Percentiles rank a stretch among this genome's conserved stretches.
phyloP scores from a whole-genome alignment of 2,113 vertebrate species.

The Thamnophis sirtalis region DNA sequence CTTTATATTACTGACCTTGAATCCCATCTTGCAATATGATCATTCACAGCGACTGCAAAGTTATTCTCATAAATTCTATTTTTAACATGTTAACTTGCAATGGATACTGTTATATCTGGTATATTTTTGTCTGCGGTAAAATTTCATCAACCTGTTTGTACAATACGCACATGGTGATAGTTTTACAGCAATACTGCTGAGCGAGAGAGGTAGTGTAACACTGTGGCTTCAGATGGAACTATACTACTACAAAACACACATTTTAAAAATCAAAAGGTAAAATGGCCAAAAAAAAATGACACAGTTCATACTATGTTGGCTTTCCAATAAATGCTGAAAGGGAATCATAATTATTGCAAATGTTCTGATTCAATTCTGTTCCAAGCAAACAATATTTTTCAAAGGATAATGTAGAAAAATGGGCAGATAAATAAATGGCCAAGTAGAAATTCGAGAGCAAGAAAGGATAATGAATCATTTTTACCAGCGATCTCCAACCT shows the following conservation, averaged over 20 bases:
- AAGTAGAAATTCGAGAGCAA: background rate
- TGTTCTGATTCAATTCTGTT: background rate
- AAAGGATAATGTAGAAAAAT: background rate
- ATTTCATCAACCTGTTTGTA: conserved; percentile 58
- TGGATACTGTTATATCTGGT: conserved; percentile 59
- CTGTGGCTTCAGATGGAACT: conserved; percentile 50
- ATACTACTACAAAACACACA: conserved; percentile 49
- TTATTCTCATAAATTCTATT: conserved; percentile 62
- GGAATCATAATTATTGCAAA: conserved; percentile 43
- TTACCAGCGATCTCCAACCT: background rate
- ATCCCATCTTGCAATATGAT: conserved; percentile 53
- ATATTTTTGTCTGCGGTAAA: conserved; percentile 64
- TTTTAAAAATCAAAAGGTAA: background rate
- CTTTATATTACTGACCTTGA: conserved; percentile 56
- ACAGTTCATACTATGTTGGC: conserved; percentile 30
- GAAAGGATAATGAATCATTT: background rate
- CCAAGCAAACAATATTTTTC: background rate
- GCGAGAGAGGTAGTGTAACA: conserved; percentile 60
- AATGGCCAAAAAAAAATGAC: conserved; percentile 11
- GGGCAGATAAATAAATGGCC: background rate
- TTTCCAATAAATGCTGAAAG: conserved; percentile 18
- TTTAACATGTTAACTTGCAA: conserved; percentile 59
- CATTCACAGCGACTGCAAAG: conserved; percentile 45
- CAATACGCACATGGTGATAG: conserved; percentile 52
- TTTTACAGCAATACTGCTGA: conserved; percentile 60